These are phyloP conservation scores for Cyprinodon variegatus DNA, from an alignment of 2,113 vertebrate genomes.

Conservation along the genomic window DNA sequence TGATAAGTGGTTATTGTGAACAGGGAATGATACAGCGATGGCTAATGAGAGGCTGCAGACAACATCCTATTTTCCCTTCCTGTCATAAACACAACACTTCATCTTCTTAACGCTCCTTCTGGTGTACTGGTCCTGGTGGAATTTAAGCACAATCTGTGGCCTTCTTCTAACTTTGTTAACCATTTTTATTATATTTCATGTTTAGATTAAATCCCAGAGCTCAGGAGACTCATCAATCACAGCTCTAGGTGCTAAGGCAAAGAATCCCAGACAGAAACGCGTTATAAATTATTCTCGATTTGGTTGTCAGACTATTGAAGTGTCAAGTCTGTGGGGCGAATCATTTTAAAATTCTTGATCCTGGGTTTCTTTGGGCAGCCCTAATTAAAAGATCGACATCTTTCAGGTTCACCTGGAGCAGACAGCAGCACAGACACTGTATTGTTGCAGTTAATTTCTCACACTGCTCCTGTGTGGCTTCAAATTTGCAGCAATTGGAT, in stretches of 20 bases:
- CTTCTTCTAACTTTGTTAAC: conserved; percentile 35
- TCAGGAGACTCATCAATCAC: conserved; percentile 6
- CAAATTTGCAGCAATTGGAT: conserved; percentile 79
- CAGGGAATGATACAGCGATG: conserved; percentile 33
- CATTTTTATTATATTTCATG: conserved; percentile 19
- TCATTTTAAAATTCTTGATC: conserved; percentile 31
- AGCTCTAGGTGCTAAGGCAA: neutral
- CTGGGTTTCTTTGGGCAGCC: conserved; percentile 37
- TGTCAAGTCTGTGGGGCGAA: conserved; percentile 8
- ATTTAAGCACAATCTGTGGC: conserved; percentile 46
- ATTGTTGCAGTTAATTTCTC: conserved; percentile 71
- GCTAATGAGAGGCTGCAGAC: conserved; percentile 41
- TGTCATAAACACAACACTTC: conserved; percentile 41
- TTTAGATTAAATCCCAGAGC: conserved; percentile 26
- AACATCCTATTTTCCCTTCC: conserved; percentile 44
- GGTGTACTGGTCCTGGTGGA: conserved; percentile 34
- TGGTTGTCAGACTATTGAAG: conserved; percentile 3
- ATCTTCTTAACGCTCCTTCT: conserved; percentile 55
- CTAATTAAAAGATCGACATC: conserved; percentile 70
- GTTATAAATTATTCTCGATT: conserved; percentile 6
- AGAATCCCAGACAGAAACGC: neutral
- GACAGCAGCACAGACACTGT: conserved; percentile 53
- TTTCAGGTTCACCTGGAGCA: conserved; percentile 55
- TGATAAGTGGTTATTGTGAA: conserved; percentile 60
- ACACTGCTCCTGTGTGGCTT: conserved; percentile 76